phyloP scores from a whole-genome alignment of 2,113 vertebrate species.

The Laticauda laticaudata region DNA sequence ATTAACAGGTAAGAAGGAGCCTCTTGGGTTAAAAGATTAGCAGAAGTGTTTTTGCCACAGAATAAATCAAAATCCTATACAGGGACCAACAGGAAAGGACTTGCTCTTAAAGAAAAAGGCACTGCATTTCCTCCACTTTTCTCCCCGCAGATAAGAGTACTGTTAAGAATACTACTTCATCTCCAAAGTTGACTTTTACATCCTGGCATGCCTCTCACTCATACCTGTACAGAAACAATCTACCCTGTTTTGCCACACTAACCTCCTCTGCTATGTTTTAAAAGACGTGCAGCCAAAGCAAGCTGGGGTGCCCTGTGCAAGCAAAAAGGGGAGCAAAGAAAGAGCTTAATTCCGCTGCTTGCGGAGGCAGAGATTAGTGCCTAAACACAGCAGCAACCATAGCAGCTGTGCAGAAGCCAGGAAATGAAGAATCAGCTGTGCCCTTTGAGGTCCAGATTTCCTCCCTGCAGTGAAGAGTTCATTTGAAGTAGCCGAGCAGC shows the following conservation, averaged over 20 bases:
- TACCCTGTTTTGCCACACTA: conserved; percentile 5
- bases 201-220: background rate
- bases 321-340: conserved; percentile 37
- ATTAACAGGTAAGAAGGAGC: conserved; percentile 34
- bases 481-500: conserved; percentile 33
- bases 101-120: background rate
- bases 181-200: background rate
- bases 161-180: background rate
- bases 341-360: conserved; percentile 46
- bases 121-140: conserved; percentile 24
- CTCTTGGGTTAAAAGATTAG: background rate
- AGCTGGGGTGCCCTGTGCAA: conserved; percentile 47
- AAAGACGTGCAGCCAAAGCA: conserved; percentile 48
- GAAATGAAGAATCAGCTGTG: conserved; percentile 37
- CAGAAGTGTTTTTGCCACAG: background rate
- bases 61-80: conserved; percentile 28
- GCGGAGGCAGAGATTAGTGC: conserved; percentile 45
- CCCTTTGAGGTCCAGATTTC: conserved; percentile 27
- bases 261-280: conserved; percentile 4
- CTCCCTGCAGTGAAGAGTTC: conserved; percentile 23
- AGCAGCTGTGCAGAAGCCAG: conserved; percentile 42
- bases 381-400: conserved; percentile 31
- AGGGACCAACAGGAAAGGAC: background rate
- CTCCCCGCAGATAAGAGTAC: conserved; percentile 24
- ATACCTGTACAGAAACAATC: conserved; percentile 33